Evolutionary conservation across 2,113 vertebrate genomes (phyloP), one percentile per base, ranked within the genome.

Genomic region (Catharus bicknelli): DNA sequence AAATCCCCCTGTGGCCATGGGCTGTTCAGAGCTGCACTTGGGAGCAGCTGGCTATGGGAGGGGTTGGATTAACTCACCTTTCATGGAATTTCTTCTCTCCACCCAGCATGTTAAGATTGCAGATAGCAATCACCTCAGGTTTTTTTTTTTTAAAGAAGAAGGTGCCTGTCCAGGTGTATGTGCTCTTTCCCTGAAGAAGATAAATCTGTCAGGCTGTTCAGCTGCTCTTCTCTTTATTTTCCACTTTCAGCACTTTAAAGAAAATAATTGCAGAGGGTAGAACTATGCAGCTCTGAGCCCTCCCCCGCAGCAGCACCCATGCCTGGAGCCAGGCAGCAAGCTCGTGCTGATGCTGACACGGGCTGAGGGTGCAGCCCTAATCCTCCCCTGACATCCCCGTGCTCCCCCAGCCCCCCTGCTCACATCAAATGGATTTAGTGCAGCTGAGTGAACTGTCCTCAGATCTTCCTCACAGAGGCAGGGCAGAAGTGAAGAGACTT

Each of bases 151-250:
- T 45, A 18, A 83, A 78, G 58, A 63, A 59, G 51, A 94, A 95
- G 75, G 47, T 94, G 34, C 66, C 61, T 84, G 51, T 92, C 90
- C 96, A 97, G 96, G 96, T 95, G 92, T 92, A 88, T 90, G 59
- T 34, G 89, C 83, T 90, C 82, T 83, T 94, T 93, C 91, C 91
- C 90, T 61, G 68, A 50, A 88, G 92, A 93, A 96, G 93, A 97
- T 96, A 96, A 97, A 97, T 97, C 97, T 98, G 95, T 97, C 95
- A 96, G 93, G 72, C 93, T 84, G 29, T 82, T 96, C 95, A 96
- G 94, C 96, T 94, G 94, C 91, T 55, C 82, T 90, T 9, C 83
- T 92, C 88, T 97, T 94, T 50, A 79, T 95, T 96, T 96, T 89
- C 95, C 83, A 95, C 93, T 96, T 97, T 94, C 94, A 96, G 95